Percentiles rank a stretch among this genome's conserved stretches.
phyloP scores from a whole-genome alignment of 2,113 vertebrate species.

The Megaceryle torquata region DNA sequence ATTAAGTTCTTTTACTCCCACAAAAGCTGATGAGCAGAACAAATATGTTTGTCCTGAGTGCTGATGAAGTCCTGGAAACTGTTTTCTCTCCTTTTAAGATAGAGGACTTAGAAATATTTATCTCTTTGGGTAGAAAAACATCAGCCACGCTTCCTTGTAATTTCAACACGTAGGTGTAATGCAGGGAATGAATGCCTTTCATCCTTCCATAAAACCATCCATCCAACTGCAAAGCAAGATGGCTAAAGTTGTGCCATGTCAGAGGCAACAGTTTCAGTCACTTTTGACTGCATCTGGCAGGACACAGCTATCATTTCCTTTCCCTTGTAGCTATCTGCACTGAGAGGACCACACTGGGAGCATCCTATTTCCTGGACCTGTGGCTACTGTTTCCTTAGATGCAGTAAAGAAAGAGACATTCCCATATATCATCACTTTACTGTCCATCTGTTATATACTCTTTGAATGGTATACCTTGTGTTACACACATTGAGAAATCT shows the following conservation, averaged over 20 bases:
- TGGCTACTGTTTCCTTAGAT: rapidly evolving
- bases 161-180: not conserved
- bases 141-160: not conserved
- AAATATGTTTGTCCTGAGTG: not conserved
- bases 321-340: not conserved
- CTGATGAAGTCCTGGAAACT: not conserved
- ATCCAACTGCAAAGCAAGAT: not conserved
- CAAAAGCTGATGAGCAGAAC: not conserved
- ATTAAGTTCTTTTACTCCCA: not conserved
- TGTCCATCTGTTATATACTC: no score
- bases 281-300: not conserved
- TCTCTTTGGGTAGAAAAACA: not conserved
- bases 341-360: not conserved
- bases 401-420: not conserved
- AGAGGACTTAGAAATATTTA: not conserved
- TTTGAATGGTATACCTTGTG: not conserved
- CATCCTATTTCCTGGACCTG: not conserved
- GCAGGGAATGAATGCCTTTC: not conserved
- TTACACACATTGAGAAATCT: not conserved
- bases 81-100: not conserved
- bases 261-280: not conserved
- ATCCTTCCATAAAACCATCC: not conserved
- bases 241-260: not conserved
- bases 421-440: not conserved
- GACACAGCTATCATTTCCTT: not conserved